Conservation (phyloP, 2,888 invertebrate genomes). For the Syrphus vitripennis region DNA sequence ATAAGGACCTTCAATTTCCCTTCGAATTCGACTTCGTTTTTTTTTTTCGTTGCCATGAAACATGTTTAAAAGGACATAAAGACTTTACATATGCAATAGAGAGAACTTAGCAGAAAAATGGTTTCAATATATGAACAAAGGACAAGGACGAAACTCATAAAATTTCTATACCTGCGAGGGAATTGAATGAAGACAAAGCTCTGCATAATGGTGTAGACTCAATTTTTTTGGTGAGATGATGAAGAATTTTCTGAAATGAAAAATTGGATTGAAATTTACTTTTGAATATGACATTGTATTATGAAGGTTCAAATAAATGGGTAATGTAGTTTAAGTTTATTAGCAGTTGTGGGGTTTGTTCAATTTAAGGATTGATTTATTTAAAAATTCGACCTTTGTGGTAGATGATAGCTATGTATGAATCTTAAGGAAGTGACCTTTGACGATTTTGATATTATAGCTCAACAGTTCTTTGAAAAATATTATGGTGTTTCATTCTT, state of each 20-base stretch:
- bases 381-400: no score
- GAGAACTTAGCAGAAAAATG: neutral
- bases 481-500: no score
- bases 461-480: no score
- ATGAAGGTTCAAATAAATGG: neutral
- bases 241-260: slow-evolving; percentile 43
- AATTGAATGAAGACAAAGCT: slow-evolving; percentile 44
- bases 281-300: slow-evolving; percentile 14
- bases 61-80: slow-evolving; percentile 9
- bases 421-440: no score
- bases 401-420: no score
- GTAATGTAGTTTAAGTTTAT: neutral
- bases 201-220: neutral
- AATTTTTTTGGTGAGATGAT: slow-evolving; percentile 4
- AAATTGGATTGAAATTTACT: slow-evolving; percentile 47
- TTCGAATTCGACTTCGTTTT: slow-evolving; percentile 49
- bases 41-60: slow-evolving; percentile 28
- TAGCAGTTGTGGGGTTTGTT: neutral
- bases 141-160: slow-evolving; percentile 48
- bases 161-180: slow-evolving; percentile 24
- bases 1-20: slow-evolving; percentile 43
- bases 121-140: slow-evolving; percentile 59
- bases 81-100: neutral
- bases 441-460: no score
- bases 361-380: neutral